phyloP scores from a whole-genome alignment of 1,140 invertebrate species.

The Ladona fulva region DNA sequence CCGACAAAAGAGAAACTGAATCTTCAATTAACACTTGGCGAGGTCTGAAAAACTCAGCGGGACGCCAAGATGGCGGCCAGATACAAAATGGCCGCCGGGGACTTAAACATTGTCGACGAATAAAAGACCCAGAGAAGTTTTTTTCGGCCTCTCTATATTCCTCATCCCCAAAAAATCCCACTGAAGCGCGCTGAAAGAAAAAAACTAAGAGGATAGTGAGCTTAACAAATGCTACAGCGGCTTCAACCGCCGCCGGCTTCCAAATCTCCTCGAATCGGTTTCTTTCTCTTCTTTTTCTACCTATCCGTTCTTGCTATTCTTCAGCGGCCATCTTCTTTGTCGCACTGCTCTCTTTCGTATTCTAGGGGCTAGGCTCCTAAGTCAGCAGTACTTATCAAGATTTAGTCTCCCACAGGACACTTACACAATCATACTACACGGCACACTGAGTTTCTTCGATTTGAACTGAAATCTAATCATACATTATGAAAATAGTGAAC shows the following conservation, averaged over 20 bases:
- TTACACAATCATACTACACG: too few relatives aligned
- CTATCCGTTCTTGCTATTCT: not conserved
- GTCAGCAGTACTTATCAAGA: too few relatives aligned
- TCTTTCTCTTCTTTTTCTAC: not conserved
- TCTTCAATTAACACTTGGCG: constrained; percentile 9
- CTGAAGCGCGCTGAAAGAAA: not conserved
- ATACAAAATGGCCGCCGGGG: not conserved
- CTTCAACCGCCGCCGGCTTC: not conserved
- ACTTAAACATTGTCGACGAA: constrained; percentile 1
- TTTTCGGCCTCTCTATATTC: not conserved
- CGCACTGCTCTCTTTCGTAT: too few relatives aligned
- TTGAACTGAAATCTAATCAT: too few relatives aligned
- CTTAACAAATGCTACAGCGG: not conserved
- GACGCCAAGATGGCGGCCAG: not conserved
- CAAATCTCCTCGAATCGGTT: constrained; percentile 5
- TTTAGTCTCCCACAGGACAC: too few relatives aligned
- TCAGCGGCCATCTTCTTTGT: too few relatives aligned
- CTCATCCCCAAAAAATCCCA: not conserved
- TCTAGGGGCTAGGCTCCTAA: too few relatives aligned
- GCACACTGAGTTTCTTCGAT: too few relatives aligned
- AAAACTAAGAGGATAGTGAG: not conserved
- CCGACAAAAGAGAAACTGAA: constrained; percentile 5
- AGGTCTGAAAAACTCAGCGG: not conserved
- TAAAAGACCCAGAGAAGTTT: not conserved
- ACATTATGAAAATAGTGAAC: too few relatives aligned